These are phyloP conservation scores for Apteryx mantelli DNA, from an alignment of 2,113 vertebrate genomes.

Conservation along the genomic window DNA sequence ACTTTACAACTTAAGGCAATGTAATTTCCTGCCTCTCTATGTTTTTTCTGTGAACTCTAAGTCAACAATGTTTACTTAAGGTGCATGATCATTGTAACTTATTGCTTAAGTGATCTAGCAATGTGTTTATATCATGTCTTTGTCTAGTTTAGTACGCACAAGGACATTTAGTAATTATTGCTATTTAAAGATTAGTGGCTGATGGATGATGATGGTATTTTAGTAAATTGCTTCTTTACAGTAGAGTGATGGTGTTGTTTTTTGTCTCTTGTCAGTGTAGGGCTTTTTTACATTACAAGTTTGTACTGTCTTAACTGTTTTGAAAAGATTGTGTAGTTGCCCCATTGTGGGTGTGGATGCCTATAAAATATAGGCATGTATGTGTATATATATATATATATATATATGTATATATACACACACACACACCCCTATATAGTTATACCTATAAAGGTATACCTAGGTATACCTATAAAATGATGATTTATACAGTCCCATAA, in stretches of 20 bases:
- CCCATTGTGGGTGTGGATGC: neutral
- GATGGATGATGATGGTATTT: slow-evolving; percentile 34
- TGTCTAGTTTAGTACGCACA: neutral
- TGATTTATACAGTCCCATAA: neutral
- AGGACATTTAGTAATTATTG: slow-evolving; percentile 24
- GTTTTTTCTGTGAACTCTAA: neutral
- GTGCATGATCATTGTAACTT: neutral
- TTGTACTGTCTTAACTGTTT: neutral
- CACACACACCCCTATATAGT: too few relatives aligned
- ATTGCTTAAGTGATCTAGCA: neutral
- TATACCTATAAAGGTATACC: too few relatives aligned
- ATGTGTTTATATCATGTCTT: neutral
- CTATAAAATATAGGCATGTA: too few relatives aligned
- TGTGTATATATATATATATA: too few relatives aligned
- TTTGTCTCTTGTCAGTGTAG: neutral
- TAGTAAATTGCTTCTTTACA: neutral
- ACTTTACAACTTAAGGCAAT: neutral
- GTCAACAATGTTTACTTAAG: neutral
- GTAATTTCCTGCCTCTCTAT: neutral
- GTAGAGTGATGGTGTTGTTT: neutral
- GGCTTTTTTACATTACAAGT: neutral
- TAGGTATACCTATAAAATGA: neutral
- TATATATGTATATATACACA: too few relatives aligned
- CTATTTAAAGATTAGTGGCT: slow-evolving; percentile 28
- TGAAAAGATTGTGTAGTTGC: neutral